A percentile compares a stretch with the other conserved stretches of the same genome.
Conservation (phyloP, 2,113 vertebrate genomes). For the Zosterops borbonicus region DNA sequence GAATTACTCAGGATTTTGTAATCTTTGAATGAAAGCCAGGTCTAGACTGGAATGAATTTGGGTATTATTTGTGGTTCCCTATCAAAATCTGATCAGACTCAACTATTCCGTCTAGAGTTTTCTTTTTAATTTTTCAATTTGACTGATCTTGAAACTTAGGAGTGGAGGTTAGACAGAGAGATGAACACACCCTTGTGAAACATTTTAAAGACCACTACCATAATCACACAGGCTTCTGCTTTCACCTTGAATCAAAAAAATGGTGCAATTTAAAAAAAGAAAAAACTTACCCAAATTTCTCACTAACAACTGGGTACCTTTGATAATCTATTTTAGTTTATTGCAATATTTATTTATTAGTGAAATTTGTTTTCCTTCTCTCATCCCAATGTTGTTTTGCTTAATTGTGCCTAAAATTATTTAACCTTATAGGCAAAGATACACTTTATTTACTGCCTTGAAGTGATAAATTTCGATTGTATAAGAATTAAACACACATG, state of each 20-base stretch:
- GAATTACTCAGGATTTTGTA: not conserved
- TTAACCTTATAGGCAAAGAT: not conserved
- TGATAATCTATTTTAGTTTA: not conserved
- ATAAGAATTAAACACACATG: not conserved
- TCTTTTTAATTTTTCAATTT: not conserved
- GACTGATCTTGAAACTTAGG: not conserved
- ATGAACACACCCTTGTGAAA: not conserved
- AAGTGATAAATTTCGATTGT: not conserved
- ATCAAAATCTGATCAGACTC: not conserved
- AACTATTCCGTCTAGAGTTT: not conserved
- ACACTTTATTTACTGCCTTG: not conserved
- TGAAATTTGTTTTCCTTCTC: not conserved
- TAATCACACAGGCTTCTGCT: not conserved
- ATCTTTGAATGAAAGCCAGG: not conserved
- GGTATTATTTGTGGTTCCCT: not conserved
- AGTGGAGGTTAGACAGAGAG: not conserved
- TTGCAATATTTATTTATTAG: not conserved
- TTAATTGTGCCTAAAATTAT: not conserved
- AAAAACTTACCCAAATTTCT: not conserved
- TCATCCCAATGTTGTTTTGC: not conserved
- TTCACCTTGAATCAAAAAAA: not conserved
- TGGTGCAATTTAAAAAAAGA: rapidly evolving
- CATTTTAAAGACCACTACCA: not conserved
- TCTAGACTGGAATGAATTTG: not conserved
- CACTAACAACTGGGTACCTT: not conserved